A percentile compares a stretch with the other conserved stretches of the same genome.
These are phyloP conservation scores for Ondatra zibethicus DNA, from an alignment of 2,113 vertebrate genomes.

Conservation along the genomic window DNA sequence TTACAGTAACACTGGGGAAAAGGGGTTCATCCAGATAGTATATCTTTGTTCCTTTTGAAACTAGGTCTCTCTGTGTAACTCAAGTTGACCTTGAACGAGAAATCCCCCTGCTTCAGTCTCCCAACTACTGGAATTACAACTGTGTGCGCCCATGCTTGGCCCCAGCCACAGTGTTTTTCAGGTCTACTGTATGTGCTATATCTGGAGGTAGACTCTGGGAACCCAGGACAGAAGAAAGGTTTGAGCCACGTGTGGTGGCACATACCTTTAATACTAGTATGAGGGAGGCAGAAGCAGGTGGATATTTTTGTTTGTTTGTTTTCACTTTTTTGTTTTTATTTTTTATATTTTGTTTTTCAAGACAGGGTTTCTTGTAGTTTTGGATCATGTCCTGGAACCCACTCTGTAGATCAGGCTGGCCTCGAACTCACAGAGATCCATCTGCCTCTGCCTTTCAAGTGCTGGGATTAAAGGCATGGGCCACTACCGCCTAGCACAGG, in stretches of 20 bases:
- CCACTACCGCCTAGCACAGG: background rate
- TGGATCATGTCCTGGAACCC: too few relatives aligned
- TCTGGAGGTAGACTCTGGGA: background rate
- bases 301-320: too few relatives aligned
- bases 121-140: background rate
- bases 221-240: conserved; percentile 23
- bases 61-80: background rate
- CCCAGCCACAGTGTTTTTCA: background rate
- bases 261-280: background rate
- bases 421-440: too few relatives aligned
- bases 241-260: background rate
- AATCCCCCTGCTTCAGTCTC: background rate
- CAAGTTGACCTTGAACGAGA: background rate
- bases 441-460: too few relatives aligned
- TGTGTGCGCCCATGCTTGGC: background rate
- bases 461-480: too few relatives aligned
- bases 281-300: background rate
- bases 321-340: too few relatives aligned
- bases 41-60: background rate
- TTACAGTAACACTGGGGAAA: background rate
- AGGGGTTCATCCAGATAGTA: background rate
- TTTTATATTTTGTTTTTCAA: too few relatives aligned
- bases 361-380: too few relatives aligned
- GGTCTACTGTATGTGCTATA: background rate
- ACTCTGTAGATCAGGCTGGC: too few relatives aligned